Evolutionary conservation across 2,888 invertebrate genomes (phyloP), one percentile per base, ranked within the genome.

Genomic region (Mythimna impura): DNA sequence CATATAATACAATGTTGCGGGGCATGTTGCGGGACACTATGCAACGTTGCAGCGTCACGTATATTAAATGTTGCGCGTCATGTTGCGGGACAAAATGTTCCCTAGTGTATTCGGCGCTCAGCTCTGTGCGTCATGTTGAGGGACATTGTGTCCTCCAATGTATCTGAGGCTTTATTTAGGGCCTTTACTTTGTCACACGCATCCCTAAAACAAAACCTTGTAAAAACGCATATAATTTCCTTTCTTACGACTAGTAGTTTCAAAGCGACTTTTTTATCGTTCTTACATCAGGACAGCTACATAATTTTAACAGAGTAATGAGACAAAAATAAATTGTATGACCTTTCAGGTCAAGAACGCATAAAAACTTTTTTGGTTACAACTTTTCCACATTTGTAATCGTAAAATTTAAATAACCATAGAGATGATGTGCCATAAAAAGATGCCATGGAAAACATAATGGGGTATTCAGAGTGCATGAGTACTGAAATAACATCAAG

Each of bases 281-380:
- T 55, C 36, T 30, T 10, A 47, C 66, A 61, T 73, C 55, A 69
- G 25, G 20, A 43, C 34, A 47, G 64, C 64, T 58, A 52, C 66
- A 58, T 70, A 65, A 66, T 36, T 62, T 76, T 71, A 65, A 67
- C 20, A 58, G 30, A 57, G 66, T 71, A 63, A 55, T 40, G 25
- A 72, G 75, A 58, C 72, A 67, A 73, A 67, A 71, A 69, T 84
- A 84, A 80, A 85, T 84, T 78, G 75, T 68, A 58, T 76, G 81
- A 86, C 82, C 86, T 81, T 25, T 61, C 17, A 63, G 82, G 81
- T 82, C 77, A 75, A 71, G 9, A 62, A n/a, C 30, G 30, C 52
- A 66, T 71, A 67, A 63, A 71, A 73, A 65, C 30, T 58, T 58
- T 25, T 66, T 55, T 54, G 68, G 66, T 70, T 70, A 30, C 74